Evolutionary conservation across 2,113 vertebrate species (phyloP), one percentile per base, ranked within the genome.

Genomic region (Scomber scombrus): DNA sequence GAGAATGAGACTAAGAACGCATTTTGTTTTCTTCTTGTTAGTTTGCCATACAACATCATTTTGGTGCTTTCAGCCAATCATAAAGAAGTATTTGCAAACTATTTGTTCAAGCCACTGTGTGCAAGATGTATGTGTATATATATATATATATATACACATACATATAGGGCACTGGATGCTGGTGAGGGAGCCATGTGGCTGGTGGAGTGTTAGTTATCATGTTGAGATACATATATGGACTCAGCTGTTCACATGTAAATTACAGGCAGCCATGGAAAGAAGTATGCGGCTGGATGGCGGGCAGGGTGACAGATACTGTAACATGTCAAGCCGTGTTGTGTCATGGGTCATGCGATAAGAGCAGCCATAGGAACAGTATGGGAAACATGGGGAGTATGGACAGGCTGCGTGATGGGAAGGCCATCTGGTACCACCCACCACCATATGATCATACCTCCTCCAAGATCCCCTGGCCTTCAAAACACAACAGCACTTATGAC

Each of bases 391-490:
- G 4, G 49, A 43, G 83, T 2, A 86, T 63, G 23, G 67, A 62
- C 56, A 78, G 85, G 64, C 73, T 71, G 82, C 54, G 63, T 58
- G 62, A 78, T 31, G 34, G 81, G 68, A 66, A 29, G 58, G 50
- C 91, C 86, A 93, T 92, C 87, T 93, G 92, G 72, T 66, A 21
- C 80, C 65, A 82, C 46, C 46, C 43, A 31, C 18, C 72, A 58
- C 62, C 85, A 86, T 65, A 84, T 81, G 82, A 88, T 57, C 80
- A 50, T 16, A 26, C 51, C 43, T 80, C 84, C 23, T 78, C 26
- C 71, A 58, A 63, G 13, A 82, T 52, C 16, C 49, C 43, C 21
- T 55, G 18, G 40, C 52, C 69, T 69, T 66, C 68, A 66, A 82
- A 77, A 51, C 58, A 84, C 61, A 75, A 56, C 68, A 60, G 61